Conservation (phyloP, 2,888 invertebrate genomes). For the Dexiosoma caninum region DNA sequence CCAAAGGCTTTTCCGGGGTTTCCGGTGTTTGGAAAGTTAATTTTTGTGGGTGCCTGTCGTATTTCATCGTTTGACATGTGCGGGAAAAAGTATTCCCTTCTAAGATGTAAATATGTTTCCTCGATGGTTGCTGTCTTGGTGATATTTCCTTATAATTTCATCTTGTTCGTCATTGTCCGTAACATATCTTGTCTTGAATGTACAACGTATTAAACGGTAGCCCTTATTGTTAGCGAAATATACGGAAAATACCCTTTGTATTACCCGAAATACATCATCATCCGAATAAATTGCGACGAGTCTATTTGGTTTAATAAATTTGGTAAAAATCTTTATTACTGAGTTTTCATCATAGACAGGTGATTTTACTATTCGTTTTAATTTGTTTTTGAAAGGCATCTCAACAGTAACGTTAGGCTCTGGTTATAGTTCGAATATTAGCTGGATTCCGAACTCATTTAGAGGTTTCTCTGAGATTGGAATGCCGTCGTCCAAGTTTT, state of each 20-base stretch:
- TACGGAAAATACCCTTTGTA: neutral
- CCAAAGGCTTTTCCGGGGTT: slow-evolving; percentile 44
- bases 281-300: neutral
- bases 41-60: slow-evolving; percentile 43
- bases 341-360: neutral
- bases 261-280: neutral
- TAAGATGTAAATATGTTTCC: slow-evolving; percentile 4
- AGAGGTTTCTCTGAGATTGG: slow-evolving; percentile 54
- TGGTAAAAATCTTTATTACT: slow-evolving; percentile 16
- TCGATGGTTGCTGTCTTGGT: slow-evolving; percentile 8
- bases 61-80: slow-evolving; percentile 26
- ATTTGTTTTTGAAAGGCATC: neutral
- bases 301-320: slow-evolving; percentile 15
- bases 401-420: slow-evolving; percentile 13
- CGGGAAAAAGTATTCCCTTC: neutral
- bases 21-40: slow-evolving; percentile 40
- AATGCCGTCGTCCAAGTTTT: slow-evolving; percentile 40
- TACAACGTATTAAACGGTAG: neutral
- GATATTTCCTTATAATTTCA: slow-evolving; percentile 8
- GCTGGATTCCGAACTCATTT: slow-evolving; percentile 55
- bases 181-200: too few relatives aligned
- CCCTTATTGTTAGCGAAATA: neutral
- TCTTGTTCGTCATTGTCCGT: neutral
- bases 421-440: slow-evolving; percentile 31
- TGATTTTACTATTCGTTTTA: neutral